phyloP scores from a whole-genome alignment of 2,113 vertebrate species.

The Larimichthys crocea region DNA sequence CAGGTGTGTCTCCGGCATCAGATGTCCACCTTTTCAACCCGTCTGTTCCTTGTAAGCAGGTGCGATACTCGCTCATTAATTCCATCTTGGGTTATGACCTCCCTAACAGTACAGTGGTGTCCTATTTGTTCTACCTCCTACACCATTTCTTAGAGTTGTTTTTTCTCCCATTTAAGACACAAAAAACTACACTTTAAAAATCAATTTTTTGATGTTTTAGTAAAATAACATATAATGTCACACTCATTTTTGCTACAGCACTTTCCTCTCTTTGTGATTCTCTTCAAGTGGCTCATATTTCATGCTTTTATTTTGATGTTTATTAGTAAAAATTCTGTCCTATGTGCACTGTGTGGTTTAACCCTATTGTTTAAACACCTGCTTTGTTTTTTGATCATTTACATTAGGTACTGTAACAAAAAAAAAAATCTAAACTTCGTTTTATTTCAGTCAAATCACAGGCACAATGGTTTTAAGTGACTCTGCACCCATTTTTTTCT shows the following conservation, averaged over 20 bases:
- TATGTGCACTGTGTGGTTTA: not conserved
- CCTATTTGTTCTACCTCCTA: slow-evolving; percentile 21
- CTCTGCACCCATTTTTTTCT: not conserved
- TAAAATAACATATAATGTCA: slow-evolving; percentile 2
- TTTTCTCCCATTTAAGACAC: not conserved
- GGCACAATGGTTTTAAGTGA: not conserved
- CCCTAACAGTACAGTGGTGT: not conserved
- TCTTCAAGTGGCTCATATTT: slow-evolving; percentile 25
- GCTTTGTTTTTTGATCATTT: slow-evolving; percentile 11
- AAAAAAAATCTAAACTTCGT: not conserved
- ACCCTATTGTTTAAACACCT: slow-evolving; percentile 6
- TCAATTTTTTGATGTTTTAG: slow-evolving; percentile 20
- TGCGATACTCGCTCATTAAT: slow-evolving; percentile 69
- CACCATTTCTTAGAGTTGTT: not conserved
- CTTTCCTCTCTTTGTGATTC: slow-evolving; percentile 12
- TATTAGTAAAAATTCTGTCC: slow-evolving; percentile 4
- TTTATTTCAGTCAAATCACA: slow-evolving; percentile 23
- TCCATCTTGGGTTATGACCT: slow-evolving; percentile 48
- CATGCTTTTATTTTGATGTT: slow-evolving; percentile 21
- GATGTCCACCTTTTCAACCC: slow-evolving; percentile 57
- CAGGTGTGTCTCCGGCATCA: slow-evolving; percentile 64
- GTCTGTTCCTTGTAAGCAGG: slow-evolving; percentile 51
- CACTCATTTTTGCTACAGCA: not conserved
- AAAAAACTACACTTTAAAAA: slow-evolving; percentile 7
- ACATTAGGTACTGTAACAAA: not conserved